phyloP scores from a whole-genome alignment of 2,113 vertebrate species.

The Boleophthalmus pectinirostris region DNA sequence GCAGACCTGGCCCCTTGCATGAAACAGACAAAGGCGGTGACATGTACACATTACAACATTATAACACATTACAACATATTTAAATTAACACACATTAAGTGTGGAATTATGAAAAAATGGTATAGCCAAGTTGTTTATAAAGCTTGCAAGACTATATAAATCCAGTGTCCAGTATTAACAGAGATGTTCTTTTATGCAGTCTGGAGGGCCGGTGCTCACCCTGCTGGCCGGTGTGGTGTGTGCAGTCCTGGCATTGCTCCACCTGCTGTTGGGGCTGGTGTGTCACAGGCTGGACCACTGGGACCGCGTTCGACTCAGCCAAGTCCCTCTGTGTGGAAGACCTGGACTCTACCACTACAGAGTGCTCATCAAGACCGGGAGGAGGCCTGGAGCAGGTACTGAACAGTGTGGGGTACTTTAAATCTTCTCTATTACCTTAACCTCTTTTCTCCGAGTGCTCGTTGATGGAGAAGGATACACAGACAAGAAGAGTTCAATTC shows the following conservation, averaged over 20 bases:
- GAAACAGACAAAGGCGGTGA: too few species aligned
- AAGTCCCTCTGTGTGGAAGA: slow-evolving; percentile 77
- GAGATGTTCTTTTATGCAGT: slow-evolving; percentile 41
- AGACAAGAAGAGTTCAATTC: too few species aligned
- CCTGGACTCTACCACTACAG: slow-evolving; percentile 76
- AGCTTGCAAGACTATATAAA: too few species aligned
- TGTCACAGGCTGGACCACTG: slow-evolving; percentile 81
- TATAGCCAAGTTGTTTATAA: too few species aligned
- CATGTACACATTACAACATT: too few species aligned
- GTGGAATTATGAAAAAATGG: too few species aligned
- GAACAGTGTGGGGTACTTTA: neutral
- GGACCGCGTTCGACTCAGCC: slow-evolving; percentile 71
- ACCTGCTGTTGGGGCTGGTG: slow-evolving; percentile 75
- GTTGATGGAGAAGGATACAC: too few species aligned
- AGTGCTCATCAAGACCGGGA: slow-evolving; percentile 81
- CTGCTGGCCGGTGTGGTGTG: slow-evolving; percentile 74
- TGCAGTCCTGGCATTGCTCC: slow-evolving; percentile 69
- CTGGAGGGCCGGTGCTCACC: slow-evolving; percentile 60
- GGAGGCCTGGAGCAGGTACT: slow-evolving; percentile 77
- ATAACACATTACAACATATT: too few species aligned
- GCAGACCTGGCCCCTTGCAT: too few species aligned
- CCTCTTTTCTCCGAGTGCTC: too few species aligned
- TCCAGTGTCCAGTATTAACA: neutral
- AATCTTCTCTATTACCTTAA: too few species aligned
- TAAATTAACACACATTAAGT: too few species aligned